Evolutionary conservation across 2,113 vertebrate genomes (phyloP).

Genomic region (Dipodomys ordii): DNA sequence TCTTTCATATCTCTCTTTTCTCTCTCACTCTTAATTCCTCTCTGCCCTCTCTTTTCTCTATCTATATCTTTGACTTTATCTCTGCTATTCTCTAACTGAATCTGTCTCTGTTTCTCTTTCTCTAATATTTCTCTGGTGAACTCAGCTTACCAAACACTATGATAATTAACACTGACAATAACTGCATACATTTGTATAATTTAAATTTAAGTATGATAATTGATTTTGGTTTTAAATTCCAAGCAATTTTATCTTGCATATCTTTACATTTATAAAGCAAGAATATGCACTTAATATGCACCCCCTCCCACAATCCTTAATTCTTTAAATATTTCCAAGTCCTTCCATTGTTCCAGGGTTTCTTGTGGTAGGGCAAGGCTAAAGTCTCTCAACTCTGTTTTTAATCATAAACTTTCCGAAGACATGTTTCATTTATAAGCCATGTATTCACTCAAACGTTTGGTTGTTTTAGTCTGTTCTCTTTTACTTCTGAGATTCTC

Average conservation of each 20-base stretch:
- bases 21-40: neutral
- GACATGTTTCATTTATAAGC: neutral
- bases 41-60: too few relatives aligned
- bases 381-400: neutral
- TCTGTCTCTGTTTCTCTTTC: neutral
- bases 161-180: neutral
- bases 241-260: neutral
- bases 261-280: neutral
- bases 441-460: neutral
- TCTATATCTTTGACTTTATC: too few relatives aligned
- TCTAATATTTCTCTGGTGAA: neutral
- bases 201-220: neutral
- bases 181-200: neutral
- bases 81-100: neutral
- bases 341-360: neutral
- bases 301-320: neutral
- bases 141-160: neutral
- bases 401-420: slow-evolving; percentile 3
- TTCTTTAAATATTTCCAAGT: slow-evolving; percentile 8
- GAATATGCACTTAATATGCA: neutral
- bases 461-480: neutral
- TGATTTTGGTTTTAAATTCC: slow-evolving; percentile 43
- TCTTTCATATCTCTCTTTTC: neutral
- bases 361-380: neutral
- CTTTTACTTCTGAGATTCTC: neutral